Conservation (phyloP, 2,797 vertebrate genomes). For the Meriones psammophilus region DNA sequence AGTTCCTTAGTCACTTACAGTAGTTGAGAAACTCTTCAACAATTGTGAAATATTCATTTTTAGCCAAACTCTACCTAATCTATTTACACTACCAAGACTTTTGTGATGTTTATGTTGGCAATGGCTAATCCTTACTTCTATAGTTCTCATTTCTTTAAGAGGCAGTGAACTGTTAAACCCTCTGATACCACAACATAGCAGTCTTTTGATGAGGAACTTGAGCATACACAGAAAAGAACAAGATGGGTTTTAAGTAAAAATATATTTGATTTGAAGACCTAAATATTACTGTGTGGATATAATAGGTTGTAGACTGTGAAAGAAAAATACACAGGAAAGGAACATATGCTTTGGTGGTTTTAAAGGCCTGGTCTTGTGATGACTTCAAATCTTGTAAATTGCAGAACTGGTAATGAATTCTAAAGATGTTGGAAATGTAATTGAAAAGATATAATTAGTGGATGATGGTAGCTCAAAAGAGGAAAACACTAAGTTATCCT, state of each 20-base stretch:
- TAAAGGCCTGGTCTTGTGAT: background rate
- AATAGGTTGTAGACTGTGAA: background rate
- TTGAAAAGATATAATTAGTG: background rate
- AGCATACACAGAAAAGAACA: background rate
- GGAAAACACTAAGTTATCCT: background rate
- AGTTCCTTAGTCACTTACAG: background rate
- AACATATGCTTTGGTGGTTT: background rate
- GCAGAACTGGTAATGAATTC: background rate
- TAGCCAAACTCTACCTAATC: background rate
- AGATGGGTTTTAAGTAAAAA: background rate
- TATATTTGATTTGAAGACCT: background rate
- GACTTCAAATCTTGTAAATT: background rate
- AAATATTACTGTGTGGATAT: background rate
- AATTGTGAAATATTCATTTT: background rate
- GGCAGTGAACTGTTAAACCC: background rate
- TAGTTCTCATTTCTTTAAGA: background rate
- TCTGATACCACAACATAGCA: background rate
- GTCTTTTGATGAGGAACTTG: background rate
- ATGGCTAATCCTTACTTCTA: background rate
- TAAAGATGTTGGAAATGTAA: background rate
- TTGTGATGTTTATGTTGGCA: background rate
- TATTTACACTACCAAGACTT: background rate
- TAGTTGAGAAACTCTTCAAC: background rate
- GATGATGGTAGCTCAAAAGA: background rate
- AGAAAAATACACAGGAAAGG: background rate